Conservation (phyloP, 2,888 invertebrate species). For the Dynastes grantii region DNA sequence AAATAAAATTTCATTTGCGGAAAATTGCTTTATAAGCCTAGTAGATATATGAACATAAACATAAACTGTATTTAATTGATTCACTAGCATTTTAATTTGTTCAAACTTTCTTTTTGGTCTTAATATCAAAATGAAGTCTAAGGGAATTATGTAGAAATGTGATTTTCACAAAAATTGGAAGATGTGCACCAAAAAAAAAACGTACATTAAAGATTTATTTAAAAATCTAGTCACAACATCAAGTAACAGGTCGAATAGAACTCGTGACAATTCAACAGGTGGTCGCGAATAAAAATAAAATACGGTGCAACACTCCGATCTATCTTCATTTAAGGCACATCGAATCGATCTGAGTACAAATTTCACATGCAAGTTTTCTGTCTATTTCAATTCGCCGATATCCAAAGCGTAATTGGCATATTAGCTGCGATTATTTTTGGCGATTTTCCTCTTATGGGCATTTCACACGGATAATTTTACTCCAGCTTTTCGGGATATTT, state of each 20-base stretch:
- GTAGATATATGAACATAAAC: no score
- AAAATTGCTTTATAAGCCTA: no score
- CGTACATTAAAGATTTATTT: background rate
- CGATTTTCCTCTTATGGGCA: constrained; percentile 16
- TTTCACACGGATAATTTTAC: background rate
- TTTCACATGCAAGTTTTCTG: background rate
- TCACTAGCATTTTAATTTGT: no score
- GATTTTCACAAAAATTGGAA: no score
- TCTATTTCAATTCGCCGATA: constrained; percentile 8
- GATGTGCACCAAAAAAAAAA: no score
- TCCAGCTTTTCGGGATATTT: background rate
- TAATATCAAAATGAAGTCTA: no score
- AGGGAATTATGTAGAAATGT: no score
- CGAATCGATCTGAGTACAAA: constrained; percentile 13
- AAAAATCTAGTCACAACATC: background rate
- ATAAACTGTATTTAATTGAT: no score
- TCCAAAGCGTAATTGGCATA: constrained; percentile 14
- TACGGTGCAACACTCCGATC: constrained; percentile 30
- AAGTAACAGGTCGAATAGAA: background rate
- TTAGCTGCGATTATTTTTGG: constrained; percentile 10
- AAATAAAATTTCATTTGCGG: no score
- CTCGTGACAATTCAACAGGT: constrained; percentile 45
- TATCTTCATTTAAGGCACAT: constrained; percentile 35
- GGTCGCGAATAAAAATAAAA: constrained; percentile 35
- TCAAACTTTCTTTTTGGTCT: no score